A percentile compares a stretch with the other conserved stretches of the same genome.
These are phyloP conservation scores for rabbit (Oryctolagus cuniculus) DNA, from an alignment of 2,113 vertebrate genomes.

Conservation along the genomic window DNA sequence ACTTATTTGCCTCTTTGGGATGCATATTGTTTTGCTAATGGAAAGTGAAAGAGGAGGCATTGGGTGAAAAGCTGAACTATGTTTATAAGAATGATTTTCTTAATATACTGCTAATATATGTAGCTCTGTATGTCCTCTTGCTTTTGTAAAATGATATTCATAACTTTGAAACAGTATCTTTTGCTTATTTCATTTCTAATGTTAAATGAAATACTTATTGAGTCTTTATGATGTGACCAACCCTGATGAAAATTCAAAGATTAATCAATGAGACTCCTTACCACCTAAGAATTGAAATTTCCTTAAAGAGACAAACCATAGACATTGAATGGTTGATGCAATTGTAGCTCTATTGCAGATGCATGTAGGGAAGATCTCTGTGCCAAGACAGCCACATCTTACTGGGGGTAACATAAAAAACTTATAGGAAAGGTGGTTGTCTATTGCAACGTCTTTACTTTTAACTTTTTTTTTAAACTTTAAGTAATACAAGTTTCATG, in stretches of 20 bases:
- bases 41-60: neutral
- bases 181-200: conserved; percentile 17
- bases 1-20: neutral
- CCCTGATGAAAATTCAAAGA: neutral
- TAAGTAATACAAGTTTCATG: too few relatives aligned
- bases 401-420: neutral
- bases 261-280: neutral
- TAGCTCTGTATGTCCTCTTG: neutral
- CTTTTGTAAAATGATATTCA: neutral
- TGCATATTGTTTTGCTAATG: neutral
- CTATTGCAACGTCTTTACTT: neutral
- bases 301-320: neutral
- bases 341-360: neutral
- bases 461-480: neutral
- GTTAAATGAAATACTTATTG: conserved; percentile 24
- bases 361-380: neutral
- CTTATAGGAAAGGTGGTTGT: neutral
- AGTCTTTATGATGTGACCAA: neutral
- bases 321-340: neutral
- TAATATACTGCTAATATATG: neutral
- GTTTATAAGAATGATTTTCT: neutral
- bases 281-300: neutral
- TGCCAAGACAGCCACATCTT: neutral
- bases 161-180: neutral
- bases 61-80: neutral